These are phyloP conservation scores for Thalassoma bifasciatum DNA, from an alignment of 2,113 vertebrate genomes.

Conservation along the genomic window DNA sequence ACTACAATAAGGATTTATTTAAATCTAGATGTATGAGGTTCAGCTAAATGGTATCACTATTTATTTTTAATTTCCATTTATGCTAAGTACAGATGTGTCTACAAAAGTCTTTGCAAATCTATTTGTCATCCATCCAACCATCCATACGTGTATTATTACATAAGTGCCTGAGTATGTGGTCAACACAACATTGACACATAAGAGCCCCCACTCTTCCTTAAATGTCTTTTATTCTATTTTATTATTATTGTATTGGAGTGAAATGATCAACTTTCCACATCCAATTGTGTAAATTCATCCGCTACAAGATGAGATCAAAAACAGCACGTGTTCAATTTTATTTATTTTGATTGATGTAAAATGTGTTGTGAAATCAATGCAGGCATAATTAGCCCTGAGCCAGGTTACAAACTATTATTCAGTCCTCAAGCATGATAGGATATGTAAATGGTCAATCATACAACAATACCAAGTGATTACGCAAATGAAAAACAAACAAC, in stretches of 20 bases:
- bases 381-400: conserved; percentile 24
- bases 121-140: too few relatives aligned
- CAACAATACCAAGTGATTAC: conserved; percentile 55
- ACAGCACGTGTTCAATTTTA: conserved; percentile 33
- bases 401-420: conserved; percentile 44
- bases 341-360: conserved; percentile 63
- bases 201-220: background rate
- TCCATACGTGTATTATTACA: too few relatives aligned
- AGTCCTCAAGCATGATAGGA: conserved; percentile 21
- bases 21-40: too few relatives aligned
- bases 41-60: too few relatives aligned
- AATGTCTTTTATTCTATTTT: background rate
- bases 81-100: too few relatives aligned
- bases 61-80: too few relatives aligned
- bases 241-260: too few relatives aligned
- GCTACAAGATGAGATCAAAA: background rate
- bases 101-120: too few relatives aligned
- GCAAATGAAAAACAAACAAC: conserved; percentile 49
- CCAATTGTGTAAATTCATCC: background rate
- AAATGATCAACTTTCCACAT: background rate
- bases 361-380: conserved; percentile 20
- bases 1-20: too few relatives aligned
- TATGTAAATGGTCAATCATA: conserved; percentile 33
- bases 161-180: background rate
- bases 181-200: background rate